These are phyloP conservation scores for Oophaga pumilio DNA, from an alignment of 2,113 vertebrate genomes.

Conservation along the genomic window DNA sequence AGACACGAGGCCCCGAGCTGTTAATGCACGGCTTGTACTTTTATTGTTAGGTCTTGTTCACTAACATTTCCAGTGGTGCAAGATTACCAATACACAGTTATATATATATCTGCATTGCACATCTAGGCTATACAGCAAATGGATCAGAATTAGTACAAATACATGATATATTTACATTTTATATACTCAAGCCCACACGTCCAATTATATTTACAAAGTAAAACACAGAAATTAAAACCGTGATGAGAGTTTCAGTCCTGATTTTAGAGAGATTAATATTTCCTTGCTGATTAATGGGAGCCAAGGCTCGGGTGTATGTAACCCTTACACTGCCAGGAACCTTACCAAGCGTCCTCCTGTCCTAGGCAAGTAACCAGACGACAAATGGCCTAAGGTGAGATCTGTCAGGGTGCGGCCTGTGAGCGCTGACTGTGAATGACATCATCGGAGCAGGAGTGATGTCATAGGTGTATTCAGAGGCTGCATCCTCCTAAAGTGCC, in stretches of 20 bases:
- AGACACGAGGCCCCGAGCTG: conserved; percentile 44
- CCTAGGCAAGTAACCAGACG: not conserved
- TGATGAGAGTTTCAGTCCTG: conserved; percentile 76
- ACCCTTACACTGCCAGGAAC: not conserved
- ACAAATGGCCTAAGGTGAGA: not conserved
- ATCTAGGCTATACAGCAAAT: conserved; percentile 98
- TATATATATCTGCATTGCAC: conserved; percentile 94
- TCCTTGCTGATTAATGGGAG: not conserved
- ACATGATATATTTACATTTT: conserved; percentile 99
- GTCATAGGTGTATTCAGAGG: not conserved
- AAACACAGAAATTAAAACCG: conserved; percentile 93
- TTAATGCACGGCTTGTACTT: conserved; percentile 89
- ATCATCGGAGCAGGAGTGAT: not conserved
- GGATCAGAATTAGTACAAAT: conserved; percentile 99
- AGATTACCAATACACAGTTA: conserved; percentile 94
- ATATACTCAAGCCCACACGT: conserved; percentile 96
- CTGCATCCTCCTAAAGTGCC: not conserved
- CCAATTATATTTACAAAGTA: conserved; percentile 98
- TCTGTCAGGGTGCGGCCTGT: not conserved
- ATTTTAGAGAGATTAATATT: not conserved
- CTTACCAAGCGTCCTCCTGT: not conserved
- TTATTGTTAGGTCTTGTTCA: conserved; percentile 97
- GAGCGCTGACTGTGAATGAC: not conserved
- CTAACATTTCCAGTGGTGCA: conserved; percentile 93
- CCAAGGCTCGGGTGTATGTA: not conserved